Conservation (phyloP, 2,888 invertebrate genomes). For the Dryadula phaetusa region DNA sequence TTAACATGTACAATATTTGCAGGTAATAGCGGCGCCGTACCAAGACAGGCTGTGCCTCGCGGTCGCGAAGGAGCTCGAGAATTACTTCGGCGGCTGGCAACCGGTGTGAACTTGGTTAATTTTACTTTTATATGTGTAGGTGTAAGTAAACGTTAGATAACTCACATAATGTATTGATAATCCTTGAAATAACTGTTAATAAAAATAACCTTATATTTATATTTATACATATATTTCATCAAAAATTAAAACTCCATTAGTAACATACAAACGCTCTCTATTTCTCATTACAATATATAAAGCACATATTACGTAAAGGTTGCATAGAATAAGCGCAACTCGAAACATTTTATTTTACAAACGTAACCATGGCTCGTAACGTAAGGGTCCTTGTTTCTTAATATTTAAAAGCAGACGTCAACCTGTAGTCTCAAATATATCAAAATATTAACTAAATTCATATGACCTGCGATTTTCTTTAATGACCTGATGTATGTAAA, state of each 20-base stretch:
- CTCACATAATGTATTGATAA: neutral
- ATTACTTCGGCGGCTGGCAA: constrained; percentile 92
- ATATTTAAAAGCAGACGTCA: too few relatives aligned
- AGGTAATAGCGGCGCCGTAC: constrained; percentile 89
- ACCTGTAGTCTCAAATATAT: too few relatives aligned
- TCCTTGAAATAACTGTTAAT: neutral
- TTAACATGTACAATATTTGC: too few relatives aligned
- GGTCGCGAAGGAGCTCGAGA: constrained; percentile 91
- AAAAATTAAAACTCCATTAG: neutral
- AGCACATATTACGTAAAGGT: neutral
- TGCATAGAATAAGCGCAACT: neutral
- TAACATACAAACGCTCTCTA: neutral
- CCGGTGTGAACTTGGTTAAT: constrained; percentile 71
- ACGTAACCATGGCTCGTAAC: too few relatives aligned
- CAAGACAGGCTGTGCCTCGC: constrained; percentile 92
- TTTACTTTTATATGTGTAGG: neutral
- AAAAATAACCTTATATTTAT: neutral
- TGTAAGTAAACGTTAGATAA: neutral
- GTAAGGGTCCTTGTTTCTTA: too few relatives aligned
- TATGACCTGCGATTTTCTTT: too few relatives aligned
- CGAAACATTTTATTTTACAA: neutral
- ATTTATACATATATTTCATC: constrained; percentile 1
- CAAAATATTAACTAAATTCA: too few relatives aligned
- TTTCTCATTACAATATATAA: neutral
- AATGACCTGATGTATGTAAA: too few relatives aligned